A percentile compares a stretch with the other conserved stretches of the same genome.
phyloP scores from a whole-genome alignment of 2,888 invertebrate species.

The Odiellus spinosus region DNA sequence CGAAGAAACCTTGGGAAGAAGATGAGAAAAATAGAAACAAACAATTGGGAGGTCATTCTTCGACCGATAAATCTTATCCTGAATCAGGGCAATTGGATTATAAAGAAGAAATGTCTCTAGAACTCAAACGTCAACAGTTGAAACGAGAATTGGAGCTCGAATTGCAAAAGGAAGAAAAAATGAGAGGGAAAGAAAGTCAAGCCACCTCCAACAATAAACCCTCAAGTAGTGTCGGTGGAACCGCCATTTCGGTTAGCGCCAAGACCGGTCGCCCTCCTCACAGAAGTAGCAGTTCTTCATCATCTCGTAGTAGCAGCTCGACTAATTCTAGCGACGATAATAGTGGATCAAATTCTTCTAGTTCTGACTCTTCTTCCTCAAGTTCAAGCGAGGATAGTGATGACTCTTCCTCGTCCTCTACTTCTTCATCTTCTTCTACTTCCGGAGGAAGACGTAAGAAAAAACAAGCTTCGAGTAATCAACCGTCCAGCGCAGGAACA shows the following conservation, averaged over 20 bases:
- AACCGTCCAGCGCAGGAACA: too few species aligned
- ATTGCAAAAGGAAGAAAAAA: constrained; percentile 40
- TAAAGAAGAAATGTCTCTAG: constrained; percentile 61
- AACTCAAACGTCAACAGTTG: constrained; percentile 54
- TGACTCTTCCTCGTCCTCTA: too few species aligned
- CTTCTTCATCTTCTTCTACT: too few species aligned
- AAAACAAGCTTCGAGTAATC: too few species aligned
- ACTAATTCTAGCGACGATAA: constrained; percentile 13
- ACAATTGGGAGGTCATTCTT: constrained; percentile 15
- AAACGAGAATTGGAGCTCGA: constrained; percentile 61
- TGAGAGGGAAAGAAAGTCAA: not conserved
- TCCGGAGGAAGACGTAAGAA: too few species aligned
- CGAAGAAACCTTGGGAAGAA: constrained; percentile 9
- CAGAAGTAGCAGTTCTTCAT: constrained; percentile 10
- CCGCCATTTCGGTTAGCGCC: constrained; percentile 12
- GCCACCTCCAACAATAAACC: constrained; percentile 9
- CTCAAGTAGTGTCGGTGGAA: constrained; percentile 15
- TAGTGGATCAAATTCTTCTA: constrained; percentile 6
- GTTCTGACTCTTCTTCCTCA: constrained; percentile 12
- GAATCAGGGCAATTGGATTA: constrained; percentile 44
- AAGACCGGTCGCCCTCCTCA: constrained; percentile 1
- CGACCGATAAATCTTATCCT: constrained; percentile 11
- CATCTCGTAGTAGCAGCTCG: constrained; percentile 14
- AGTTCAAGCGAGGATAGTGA: constrained; percentile 1
- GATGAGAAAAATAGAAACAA: constrained; percentile 11